These are phyloP conservation scores for Danio choprae DNA, from an alignment of 2,797 vertebrate genomes.

Conservation along the genomic window DNA sequence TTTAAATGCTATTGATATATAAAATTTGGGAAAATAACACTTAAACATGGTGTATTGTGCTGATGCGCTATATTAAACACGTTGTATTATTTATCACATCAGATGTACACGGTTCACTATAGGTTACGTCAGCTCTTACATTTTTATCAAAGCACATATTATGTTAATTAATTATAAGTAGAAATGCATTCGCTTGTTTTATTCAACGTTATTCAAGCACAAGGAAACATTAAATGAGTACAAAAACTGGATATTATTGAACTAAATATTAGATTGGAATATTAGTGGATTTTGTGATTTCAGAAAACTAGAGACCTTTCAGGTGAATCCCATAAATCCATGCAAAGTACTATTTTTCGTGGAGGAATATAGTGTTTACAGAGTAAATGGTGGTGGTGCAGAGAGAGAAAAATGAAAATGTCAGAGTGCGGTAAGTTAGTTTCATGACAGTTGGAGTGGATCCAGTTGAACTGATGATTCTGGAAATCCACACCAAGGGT, in stretches of 20 bases:
- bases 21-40: neutral
- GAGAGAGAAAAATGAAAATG: slow-evolving; percentile 60
- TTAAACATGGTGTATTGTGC: neutral
- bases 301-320: neutral
- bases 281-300: neutral
- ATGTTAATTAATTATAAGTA: neutral
- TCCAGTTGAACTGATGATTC: neutral
- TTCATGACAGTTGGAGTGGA: neutral
- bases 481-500: neutral
- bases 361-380: slow-evolving; percentile 81
- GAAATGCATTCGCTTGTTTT: neutral
- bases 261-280: neutral
- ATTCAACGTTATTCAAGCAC: neutral
- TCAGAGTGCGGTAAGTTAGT: slow-evolving; percentile 42
- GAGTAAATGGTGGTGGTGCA: slow-evolving; percentile 64
- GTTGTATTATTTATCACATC: slow-evolving; percentile 36
- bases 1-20: neutral
- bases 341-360: slow-evolving; percentile 67
- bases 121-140: slow-evolving; percentile 3
- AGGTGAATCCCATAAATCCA: slow-evolving; percentile 28
- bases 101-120: neutral
- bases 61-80: slow-evolving; percentile 3
- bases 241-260: neutral
- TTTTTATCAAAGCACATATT: slow-evolving; percentile 2
- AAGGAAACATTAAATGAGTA: neutral